Percentiles rank a stretch among this genome's conserved stretches.
Conservation (phyloP, 2,888 invertebrate species). For the Glaucopsyche alexis region DNA sequence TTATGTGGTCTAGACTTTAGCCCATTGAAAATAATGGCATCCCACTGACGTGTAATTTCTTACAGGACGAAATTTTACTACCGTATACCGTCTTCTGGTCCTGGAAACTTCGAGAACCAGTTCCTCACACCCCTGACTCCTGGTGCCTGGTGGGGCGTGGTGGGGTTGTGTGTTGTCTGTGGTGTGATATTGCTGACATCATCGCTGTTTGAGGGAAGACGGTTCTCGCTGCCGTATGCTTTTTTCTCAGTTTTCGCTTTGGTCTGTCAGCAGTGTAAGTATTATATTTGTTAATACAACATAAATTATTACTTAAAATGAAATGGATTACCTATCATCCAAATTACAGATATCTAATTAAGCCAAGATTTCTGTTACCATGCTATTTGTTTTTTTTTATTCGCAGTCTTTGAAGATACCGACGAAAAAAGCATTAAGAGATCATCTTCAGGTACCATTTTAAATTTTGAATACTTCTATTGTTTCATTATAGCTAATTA, state of each 20-base stretch:
- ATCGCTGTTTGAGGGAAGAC: conserved; percentile 54
- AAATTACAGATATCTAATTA: too few relatives aligned
- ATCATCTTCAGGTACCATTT: conserved; percentile 51
- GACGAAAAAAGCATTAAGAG: conserved; percentile 43
- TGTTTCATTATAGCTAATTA: not conserved
- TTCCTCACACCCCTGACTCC: conserved; percentile 69
- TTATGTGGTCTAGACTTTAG: too few relatives aligned
- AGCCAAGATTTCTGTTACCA: too few relatives aligned
- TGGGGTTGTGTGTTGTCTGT: conserved; percentile 53
- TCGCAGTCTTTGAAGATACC: conserved; percentile 62
- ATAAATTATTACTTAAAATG: too few relatives aligned
- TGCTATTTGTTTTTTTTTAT: not conserved
- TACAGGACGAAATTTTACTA: conserved; percentile 62
- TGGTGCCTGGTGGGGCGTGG: conserved; percentile 60
- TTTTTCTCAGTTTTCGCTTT: conserved; percentile 66
- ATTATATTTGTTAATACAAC: too few relatives aligned
- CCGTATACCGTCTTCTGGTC: conserved; percentile 57
- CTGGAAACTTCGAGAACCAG: conserved; percentile 66
- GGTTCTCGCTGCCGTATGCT: conserved; percentile 52
- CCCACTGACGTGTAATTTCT: conserved; percentile 30
- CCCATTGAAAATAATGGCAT: too few relatives aligned
- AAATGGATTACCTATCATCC: too few relatives aligned
- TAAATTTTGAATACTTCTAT: not conserved
- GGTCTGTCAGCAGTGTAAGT: conserved; percentile 57
- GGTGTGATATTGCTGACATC: conserved; percentile 54